Percentiles rank a stretch among this genome's conserved stretches.
These are phyloP conservation scores for Sparus aurata DNA, from an alignment of 2,797 vertebrate species.

Conservation along the genomic window DNA sequence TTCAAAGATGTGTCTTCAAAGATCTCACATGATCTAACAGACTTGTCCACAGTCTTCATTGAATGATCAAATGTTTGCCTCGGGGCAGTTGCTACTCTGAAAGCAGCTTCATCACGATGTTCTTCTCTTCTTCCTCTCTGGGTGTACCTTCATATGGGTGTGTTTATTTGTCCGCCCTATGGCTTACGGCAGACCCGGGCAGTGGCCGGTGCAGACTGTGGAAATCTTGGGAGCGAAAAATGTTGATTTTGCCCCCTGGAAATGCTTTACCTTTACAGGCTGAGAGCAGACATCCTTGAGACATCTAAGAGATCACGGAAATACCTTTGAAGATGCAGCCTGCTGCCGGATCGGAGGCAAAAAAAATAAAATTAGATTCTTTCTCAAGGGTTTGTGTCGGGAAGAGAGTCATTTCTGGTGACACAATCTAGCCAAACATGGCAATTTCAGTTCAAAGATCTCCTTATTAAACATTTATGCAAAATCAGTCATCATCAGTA, in stretches of 20 bases:
- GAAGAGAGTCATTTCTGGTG: neutral
- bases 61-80: conserved; percentile 2
- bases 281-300: conserved; percentile 10
- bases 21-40: neutral
- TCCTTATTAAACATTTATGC: neutral
- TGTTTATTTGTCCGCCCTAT: neutral
- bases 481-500: neutral
- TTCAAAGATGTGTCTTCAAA: conserved; percentile 12
- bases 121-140: conserved; percentile 3
- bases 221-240: conserved; percentile 17
- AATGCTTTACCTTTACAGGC: conserved; percentile 22
- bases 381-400: neutral
- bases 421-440: neutral
- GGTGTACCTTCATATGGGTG: neutral
- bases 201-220: neutral
- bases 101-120: neutral
- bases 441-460: neutral
- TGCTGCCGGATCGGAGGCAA: neutral
- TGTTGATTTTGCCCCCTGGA: conserved; percentile 12
- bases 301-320: conserved; percentile 20
- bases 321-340: conserved; percentile 45
- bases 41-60: neutral
- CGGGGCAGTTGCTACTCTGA: neutral
- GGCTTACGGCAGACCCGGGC: neutral
- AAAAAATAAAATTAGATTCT: neutral